phyloP scores from a whole-genome alignment of 2,797 vertebrate species.

The Argya squamiceps region DNA sequence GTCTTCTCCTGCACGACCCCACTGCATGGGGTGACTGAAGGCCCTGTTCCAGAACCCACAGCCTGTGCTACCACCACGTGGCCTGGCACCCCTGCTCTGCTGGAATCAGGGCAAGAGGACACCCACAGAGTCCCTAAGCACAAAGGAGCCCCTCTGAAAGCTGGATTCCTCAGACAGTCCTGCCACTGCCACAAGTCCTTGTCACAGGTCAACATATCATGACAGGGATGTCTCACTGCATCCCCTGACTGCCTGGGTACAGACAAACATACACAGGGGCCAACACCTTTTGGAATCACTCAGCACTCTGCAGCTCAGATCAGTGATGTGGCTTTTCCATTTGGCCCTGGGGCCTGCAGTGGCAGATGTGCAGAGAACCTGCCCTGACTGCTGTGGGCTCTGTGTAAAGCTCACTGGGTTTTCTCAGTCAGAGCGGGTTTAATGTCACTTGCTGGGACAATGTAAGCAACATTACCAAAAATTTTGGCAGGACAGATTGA shows the following conservation, averaged over 20 bases:
- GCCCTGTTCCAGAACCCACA: background rate
- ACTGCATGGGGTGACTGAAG: fast-evolving
- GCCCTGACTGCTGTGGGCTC: background rate
- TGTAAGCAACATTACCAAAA: background rate
- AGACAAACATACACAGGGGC: background rate
- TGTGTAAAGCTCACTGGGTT: background rate
- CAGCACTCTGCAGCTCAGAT: background rate
- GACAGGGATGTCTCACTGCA: background rate
- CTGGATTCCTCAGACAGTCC: background rate
- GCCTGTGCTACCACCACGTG: fast-evolving
- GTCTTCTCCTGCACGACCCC: background rate
- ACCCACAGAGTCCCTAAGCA: background rate
- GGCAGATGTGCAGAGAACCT: background rate
- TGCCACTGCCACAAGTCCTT: background rate
- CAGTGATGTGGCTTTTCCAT: background rate
- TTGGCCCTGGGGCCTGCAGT: background rate
- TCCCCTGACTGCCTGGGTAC: background rate
- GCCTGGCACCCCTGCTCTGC: background rate
- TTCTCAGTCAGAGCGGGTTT: background rate
- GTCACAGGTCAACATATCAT: background rate
- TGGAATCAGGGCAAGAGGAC: background rate
- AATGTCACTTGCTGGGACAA: background rate
- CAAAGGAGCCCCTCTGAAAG: background rate
- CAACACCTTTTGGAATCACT: background rate
- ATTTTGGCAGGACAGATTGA: background rate